A percentile compares a stretch with the other conserved stretches of the same genome.
Conservation (phyloP, 35 echinoderm and acorn worm genomes). For the Amphiura filiformis region DNA sequence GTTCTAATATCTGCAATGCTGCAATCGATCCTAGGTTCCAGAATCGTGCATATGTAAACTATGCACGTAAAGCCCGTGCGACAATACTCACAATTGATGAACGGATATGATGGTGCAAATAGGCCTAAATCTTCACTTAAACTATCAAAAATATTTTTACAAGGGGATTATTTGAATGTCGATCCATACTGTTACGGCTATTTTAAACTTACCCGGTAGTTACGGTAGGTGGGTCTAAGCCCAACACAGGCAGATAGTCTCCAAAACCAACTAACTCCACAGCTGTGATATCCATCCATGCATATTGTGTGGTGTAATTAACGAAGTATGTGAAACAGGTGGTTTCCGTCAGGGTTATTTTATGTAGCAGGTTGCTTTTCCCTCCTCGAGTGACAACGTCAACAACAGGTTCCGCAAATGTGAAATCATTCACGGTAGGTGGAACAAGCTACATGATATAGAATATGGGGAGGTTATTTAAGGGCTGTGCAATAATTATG, state of each 20-base stretch:
- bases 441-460: neutral
- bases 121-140: no score
- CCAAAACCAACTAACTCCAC: neutral
- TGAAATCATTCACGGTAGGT: neutral
- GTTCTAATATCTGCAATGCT: no score
- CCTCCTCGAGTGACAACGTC: neutral
- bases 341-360: neutral
- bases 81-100: no score
- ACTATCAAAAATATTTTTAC: no score
- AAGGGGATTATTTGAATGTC: no score
- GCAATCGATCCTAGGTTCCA: no score
- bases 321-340: slow-evolving; percentile 5
- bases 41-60: no score
- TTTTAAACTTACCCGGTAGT: neutral
- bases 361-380: slow-evolving; percentile 1
- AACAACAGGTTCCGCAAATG: neutral
- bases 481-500: no score
- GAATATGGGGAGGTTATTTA: no score
- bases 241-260: neutral
- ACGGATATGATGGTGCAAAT: no score
- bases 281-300: slow-evolving; percentile 7
- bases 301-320: slow-evolving; percentile 6
- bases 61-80: no score
- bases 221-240: neutral
- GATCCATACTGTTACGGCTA: no score